Base-by-base conservation (phyloP, 2,888 invertebrate genomes). In the Tupiocoris notatus region DNA sequence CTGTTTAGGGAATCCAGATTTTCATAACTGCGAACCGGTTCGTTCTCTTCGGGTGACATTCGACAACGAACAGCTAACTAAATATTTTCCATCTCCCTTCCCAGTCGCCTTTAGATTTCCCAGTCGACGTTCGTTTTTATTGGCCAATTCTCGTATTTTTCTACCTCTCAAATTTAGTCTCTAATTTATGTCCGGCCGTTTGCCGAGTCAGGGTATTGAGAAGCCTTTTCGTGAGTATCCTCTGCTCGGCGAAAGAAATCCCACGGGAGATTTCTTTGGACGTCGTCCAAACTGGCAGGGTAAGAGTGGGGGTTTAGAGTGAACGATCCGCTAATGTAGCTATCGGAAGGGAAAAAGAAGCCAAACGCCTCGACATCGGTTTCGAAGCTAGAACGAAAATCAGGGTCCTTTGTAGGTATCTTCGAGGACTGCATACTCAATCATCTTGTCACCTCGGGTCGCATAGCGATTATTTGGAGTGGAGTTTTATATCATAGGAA, bases 101-200 rank as follows among this genome's bases (percentile, higher is more conserved):
- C n/a, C n/a, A n/a, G 39, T 12, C 6, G 39, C 39, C 3, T 39
- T 12, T 12, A 39, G 39, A 39, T 39, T n/a, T 39, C 39, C 39
- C 6, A 39, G 39, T 7, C 3, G 39, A 39, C 39, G 39, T 39
- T 12, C 39, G 12, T 39, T 12, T 39, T 39, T 39, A 39, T 39
- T 39, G 39, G 39, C 39, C 39, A 12, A 7, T 39, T 39, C 39
- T 39, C 39, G 39, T 39, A 39, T 39, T 39, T 39, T 39, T 59
- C 59, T 9, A n/a, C 59, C 59, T 59, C 17, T 59, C 59, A 59
- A 59, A 17, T 59, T 59, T 59, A n/a, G n/a, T 59, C 59, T 2
- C 20, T 59, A 59, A 59, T 59, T 59, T 59, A 59, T 59, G 59
- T 59, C 59, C 59, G 59, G 59, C 20, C 20, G 59, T 59, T 59